These are phyloP conservation scores for Lagria hirta DNA, from an alignment of 2,888 invertebrate species.

Conservation along the genomic window DNA sequence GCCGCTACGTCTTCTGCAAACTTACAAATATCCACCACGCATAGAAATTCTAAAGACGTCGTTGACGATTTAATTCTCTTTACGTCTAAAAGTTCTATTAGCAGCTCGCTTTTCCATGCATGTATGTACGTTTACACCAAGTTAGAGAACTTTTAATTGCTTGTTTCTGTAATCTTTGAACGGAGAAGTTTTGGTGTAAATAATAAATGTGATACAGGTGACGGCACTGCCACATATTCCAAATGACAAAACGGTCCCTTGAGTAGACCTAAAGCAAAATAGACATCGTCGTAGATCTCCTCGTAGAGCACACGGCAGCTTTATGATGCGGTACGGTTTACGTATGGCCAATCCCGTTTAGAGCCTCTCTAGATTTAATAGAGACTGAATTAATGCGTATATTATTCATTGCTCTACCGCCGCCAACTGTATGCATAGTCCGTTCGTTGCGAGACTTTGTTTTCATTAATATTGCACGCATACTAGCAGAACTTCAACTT, in stretches of 20 bases:
- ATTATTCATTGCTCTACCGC: constrained; percentile 20
- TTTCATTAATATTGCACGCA: background rate
- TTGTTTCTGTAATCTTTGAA: constrained; percentile 3
- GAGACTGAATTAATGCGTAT: constrained; percentile 24
- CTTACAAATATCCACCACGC: too few species aligned
- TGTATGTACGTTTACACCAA: background rate
- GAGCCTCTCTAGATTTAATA: constrained; percentile 27
- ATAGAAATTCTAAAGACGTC: too few species aligned
- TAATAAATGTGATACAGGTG: constrained; percentile 21
- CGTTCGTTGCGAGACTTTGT: too few species aligned
- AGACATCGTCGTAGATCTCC: constrained; percentile 15
- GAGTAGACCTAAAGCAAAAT: constrained; percentile 14
- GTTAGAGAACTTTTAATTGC: constrained; percentile 14
- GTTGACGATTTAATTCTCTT: background rate
- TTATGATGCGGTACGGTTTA: constrained; percentile 24
- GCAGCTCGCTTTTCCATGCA: background rate
- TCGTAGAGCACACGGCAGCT: constrained; percentile 15
- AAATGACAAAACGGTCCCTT: constrained; percentile 23
- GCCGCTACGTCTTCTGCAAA: too few species aligned
- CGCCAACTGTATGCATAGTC: constrained; percentile 9
- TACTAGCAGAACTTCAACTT: too few species aligned
- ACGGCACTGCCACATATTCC: constrained; percentile 17
- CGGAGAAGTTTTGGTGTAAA: constrained; percentile 16
- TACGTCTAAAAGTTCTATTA: background rate
- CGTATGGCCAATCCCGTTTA: constrained; percentile 26